Conservation (phyloP, 2,797 vertebrate genomes). For the Siniperca obscura region DNA sequence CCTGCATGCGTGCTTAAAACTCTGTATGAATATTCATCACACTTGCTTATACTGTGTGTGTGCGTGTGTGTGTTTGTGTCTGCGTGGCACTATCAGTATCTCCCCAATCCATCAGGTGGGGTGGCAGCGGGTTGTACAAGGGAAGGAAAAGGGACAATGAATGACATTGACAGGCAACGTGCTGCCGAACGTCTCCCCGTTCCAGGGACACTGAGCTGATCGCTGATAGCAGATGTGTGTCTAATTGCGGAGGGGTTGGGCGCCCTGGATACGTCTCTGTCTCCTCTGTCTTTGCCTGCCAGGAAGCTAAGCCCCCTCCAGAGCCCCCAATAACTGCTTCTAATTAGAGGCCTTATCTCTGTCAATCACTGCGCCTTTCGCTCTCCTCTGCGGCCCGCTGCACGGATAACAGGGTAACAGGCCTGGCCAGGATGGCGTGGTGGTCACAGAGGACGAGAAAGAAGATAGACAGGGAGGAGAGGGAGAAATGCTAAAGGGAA, state of each 20-base stretch:
- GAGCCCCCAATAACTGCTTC: constrained; percentile 76
- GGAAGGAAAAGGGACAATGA: constrained; percentile 74
- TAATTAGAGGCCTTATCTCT: constrained; percentile 84
- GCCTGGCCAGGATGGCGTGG: constrained; percentile 25
- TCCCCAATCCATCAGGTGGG: constrained; percentile 50
- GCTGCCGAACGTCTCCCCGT: constrained; percentile 62
- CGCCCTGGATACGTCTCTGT: constrained; percentile 72
- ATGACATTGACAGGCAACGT: constrained; percentile 80
- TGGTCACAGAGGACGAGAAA: constrained; percentile 46
- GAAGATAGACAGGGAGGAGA: constrained; percentile 24
- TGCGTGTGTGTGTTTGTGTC: constrained; percentile 28
- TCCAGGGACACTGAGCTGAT: constrained; percentile 76
- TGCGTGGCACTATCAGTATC: constrained; percentile 54
- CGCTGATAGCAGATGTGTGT: constrained; percentile 82
- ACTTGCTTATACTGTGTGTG: background rate
- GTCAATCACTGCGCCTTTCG: constrained; percentile 76
- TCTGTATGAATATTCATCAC: constrained; percentile 47
- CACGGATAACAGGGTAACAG: constrained; percentile 56
- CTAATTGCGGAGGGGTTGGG: constrained; percentile 77
- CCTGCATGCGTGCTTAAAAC: background rate
- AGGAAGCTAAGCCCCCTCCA: constrained; percentile 77
- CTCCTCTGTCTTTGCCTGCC: constrained; percentile 73
- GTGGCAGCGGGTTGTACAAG: constrained; percentile 53
- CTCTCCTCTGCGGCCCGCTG: constrained; percentile 59
- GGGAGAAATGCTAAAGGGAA: constrained; percentile 20